These are phyloP conservation scores for Phortica magna DNA, from an alignment of 2,888 invertebrate species.

Conservation along the genomic window DNA sequence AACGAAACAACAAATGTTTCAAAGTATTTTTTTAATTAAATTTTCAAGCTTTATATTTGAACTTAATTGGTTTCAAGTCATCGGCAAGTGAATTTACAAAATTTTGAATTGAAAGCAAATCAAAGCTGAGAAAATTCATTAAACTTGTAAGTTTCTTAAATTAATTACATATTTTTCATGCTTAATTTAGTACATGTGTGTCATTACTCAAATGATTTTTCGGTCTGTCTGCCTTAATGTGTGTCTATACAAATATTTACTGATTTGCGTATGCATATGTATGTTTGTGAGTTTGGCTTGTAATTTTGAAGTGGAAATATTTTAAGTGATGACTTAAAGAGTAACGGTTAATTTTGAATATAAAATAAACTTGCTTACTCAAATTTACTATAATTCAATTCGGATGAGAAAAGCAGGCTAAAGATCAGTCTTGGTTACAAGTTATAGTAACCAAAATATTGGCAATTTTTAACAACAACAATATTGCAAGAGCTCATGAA, in stretches of 20 bases:
- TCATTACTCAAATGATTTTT: neutral
- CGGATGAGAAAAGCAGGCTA: too few relatives aligned
- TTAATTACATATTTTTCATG: conserved; percentile 38
- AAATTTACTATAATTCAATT: too few relatives aligned
- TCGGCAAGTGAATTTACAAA: neutral
- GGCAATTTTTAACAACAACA: too few relatives aligned
- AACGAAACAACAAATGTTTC: neutral
- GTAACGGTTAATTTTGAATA: too few relatives aligned
- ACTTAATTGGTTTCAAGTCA: conserved; percentile 13
- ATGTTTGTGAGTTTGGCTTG: neutral
- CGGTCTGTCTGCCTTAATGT: neutral
- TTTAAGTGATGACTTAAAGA: too few relatives aligned
- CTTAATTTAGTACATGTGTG: conserved; percentile 32
- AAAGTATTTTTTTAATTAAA: conserved; percentile 26
- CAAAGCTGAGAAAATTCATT: conserved; percentile 6
- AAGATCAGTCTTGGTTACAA: too few relatives aligned
- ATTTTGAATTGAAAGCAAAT: neutral
- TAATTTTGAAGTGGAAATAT: neutral
- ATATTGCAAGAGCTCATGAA: neutral
- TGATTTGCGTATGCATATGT: neutral
- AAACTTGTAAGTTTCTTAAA: conserved; percentile 24
- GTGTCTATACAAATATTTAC: neutral
- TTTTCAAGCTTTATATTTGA: conserved; percentile 15
- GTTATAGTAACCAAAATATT: too few relatives aligned
- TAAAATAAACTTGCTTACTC: too few relatives aligned